Base-by-base conservation (phyloP, 2,797 vertebrate genomes). In the Lacerta bilineata region DNA sequence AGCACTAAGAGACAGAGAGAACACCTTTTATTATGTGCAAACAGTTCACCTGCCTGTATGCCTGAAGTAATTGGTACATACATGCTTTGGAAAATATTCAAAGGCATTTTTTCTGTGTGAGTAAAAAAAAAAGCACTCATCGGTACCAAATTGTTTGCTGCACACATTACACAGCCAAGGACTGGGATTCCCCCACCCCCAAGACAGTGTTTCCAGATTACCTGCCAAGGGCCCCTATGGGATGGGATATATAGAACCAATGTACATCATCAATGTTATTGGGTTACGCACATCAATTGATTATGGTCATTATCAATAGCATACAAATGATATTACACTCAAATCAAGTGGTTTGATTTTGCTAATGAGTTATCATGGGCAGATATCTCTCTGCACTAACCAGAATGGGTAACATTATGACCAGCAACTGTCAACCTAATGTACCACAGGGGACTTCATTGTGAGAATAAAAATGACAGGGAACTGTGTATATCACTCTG, bases 1-100 rank as follows among this genome's bases (percentile, higher is more conserved):
- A 71, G 77, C 2, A 59, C n/a, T 75, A 64, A 83, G 66, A 74
- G 39, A 86, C 0, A 3, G 91, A 72, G 39, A 68, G 89, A 79
- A 90, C 90, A 78, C 46, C 74, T 86, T 84, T 76, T 75, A 81
- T 89, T 0, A 0, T 43, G 90, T 92, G 88, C 83, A 94, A 94
- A 92, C 86, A 90, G 90, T 93, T 93, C 93, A 80, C 91, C 91
- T 94, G 92, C 91, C 89, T 92, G 90, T 88, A 91, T 92, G 93
- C 91, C 88, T 66, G 55, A 94, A 94, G 88, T 90, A 95, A 95
- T 80, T 91, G 92, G 85, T 92, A 93, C 89, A 93, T 92, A 91
- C 90, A 95, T 91, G 91, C 93, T 94, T 94, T 94, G 93, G 94
- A 94, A 95, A 92, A 87, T 91, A 89, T 95, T 94, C 91, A 91